These are phyloP conservation scores for Chaenodraco wilsoni DNA, from an alignment of 2,797 vertebrate species.

Conservation along the genomic window DNA sequence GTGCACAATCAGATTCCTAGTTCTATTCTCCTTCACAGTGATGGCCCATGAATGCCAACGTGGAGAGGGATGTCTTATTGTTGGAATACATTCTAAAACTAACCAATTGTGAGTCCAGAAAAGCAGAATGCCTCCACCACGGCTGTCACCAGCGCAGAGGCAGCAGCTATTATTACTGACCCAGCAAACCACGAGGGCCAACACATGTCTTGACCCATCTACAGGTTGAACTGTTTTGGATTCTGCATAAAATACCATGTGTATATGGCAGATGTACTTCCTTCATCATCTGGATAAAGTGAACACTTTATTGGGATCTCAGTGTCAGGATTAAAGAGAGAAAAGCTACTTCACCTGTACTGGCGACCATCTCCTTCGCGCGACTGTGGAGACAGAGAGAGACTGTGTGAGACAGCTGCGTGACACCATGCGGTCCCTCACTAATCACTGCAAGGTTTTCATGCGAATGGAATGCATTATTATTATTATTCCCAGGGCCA, in stretches of 20 bases:
- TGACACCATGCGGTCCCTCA: background rate
- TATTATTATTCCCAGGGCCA: constrained; percentile 25
- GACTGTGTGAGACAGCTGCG: constrained; percentile 34
- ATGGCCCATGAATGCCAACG: background rate
- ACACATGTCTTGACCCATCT: background rate
- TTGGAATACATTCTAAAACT: background rate
- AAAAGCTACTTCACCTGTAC: constrained; percentile 76
- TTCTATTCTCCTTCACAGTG: background rate
- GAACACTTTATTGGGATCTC: background rate
- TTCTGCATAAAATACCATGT: background rate
- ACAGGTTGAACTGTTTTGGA: background rate
- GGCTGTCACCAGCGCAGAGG: too few species aligned
- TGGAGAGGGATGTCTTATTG: background rate
- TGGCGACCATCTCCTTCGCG: constrained; percentile 80
- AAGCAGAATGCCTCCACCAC: too few species aligned
- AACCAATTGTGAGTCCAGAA: too few species aligned
- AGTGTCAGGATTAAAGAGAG: background rate
- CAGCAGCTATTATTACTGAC: too few species aligned
- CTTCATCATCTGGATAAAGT: background rate
- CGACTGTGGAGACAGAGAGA: constrained; percentile 75
- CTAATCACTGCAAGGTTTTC: constrained; percentile 18
- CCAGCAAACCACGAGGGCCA: background rate
- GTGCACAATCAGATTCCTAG: too few species aligned
- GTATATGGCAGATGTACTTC: background rate
- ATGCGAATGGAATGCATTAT: constrained; percentile 47